These are phyloP conservation scores for Acipenser ruthenus DNA, from an alignment of 2,797 vertebrate species.

Conservation along the genomic window DNA sequence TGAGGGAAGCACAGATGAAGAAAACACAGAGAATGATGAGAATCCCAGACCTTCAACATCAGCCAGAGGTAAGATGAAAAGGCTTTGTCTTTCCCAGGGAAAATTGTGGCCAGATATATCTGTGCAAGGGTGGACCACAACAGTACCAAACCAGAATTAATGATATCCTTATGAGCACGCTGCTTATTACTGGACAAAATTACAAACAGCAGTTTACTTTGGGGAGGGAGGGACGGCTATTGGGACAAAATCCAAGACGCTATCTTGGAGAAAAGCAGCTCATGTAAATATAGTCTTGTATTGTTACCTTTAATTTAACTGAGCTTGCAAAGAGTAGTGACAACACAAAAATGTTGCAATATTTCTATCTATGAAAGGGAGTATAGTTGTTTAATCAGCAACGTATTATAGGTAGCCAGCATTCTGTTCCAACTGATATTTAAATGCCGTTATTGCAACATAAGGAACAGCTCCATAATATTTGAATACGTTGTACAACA, in stretches of 20 bases:
- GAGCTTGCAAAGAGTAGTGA: slow-evolving; percentile 3
- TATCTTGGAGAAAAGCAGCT: background rate
- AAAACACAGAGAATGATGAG: slow-evolving; percentile 32
- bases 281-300: background rate
- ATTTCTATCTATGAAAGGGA: too few species aligned
- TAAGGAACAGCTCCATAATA: background rate
- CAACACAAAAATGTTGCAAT: too few species aligned
- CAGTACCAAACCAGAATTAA: slow-evolving; percentile 26
- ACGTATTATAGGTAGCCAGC: too few species aligned
- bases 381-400: too few species aligned
- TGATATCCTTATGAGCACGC: slow-evolving; percentile 27
- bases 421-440: background rate
- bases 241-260: slow-evolving; percentile 7
- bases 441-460: background rate
- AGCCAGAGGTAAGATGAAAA: slow-evolving; percentile 53
- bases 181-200: slow-evolving; percentile 24
- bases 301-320: background rate
- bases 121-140: slow-evolving; percentile 23
- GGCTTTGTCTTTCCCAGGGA: slow-evolving; percentile 19
- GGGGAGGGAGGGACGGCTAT: slow-evolving; percentile 7
- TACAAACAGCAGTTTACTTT: slow-evolving; percentile 29
- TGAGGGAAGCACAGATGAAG: slow-evolving; percentile 76
- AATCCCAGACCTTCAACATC: slow-evolving; percentile 35
- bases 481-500: background rate
- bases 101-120: slow-evolving; percentile 18